Base-by-base conservation (phyloP, 2,888 invertebrate genomes). In the Synergus laeviventris region DNA sequence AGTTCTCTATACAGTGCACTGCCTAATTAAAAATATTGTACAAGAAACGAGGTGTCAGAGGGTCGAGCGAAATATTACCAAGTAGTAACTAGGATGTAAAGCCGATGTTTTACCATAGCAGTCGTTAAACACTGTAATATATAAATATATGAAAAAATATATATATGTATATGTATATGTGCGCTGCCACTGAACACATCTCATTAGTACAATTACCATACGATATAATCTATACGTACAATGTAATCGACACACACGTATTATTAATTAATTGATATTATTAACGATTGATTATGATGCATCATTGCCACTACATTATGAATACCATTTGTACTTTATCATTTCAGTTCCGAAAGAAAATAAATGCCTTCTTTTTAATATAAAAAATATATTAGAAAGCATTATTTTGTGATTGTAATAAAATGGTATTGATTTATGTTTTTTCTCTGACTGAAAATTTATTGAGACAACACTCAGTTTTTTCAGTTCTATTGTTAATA, bases 331-430 rank as follows among this genome's bases (percentile, higher is more conserved):
- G 90, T 91, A 91, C 90, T 90, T 90, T 90, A 89, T 83, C 84
- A 90, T 88, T 91, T 90, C 85, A 87, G 89, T 90, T 90, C 84
- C 74, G 78, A 85, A 84, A 77, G 86, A 87, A 90, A 91, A 90
- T 90, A 90, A 91, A 91, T 90, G 90, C 90, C 91, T 90, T 91
- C 90, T 90, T 91, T 91, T 90, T 91, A 89, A 89, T 89, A 89
- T 76, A 83, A 83, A 81, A 77, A 9, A 31, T 16, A 18, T 62
- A 62, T 62, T 7, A 38, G 49, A 54, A 54, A 54, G n/a, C 54
- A 54, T 54, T 54, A 9, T 54, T 54, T 5, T 31, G 31, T 31
- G 31, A 31, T 31, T 31, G 7, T 31, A 31, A 31, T 31, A 31
- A 31, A 31, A 31, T 31, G 31, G 31, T 31, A 31, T 31, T 31